Evolutionary conservation across 2,797 vertebrate species (phyloP).

Genomic region (Pseudopleuronectes americanus): DNA sequence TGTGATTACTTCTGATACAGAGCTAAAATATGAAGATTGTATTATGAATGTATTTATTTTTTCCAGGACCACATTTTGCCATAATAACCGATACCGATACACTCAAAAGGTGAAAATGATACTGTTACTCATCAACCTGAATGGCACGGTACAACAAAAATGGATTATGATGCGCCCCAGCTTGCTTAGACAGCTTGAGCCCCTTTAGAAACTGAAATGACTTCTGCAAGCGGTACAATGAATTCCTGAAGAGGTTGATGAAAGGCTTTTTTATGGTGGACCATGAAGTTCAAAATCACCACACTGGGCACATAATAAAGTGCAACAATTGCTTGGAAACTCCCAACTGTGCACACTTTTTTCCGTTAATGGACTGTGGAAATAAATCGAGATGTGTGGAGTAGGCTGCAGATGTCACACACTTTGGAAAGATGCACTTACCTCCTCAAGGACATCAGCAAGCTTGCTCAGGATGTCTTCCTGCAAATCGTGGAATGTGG

Average conservation of each 20-base stretch:
- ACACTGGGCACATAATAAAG: neutral
- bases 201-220: slow-evolving; percentile 17
- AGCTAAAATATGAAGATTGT: no score
- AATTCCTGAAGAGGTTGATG: slow-evolving; percentile 24
- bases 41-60: neutral
- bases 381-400: slow-evolving; percentile 10
- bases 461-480: slow-evolving; percentile 96
- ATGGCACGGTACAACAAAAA: slow-evolving; percentile 11
- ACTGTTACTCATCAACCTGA: neutral
- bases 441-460: slow-evolving; percentile 96
- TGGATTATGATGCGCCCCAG: neutral
- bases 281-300: slow-evolving; percentile 15
- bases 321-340: slow-evolving; percentile 17
- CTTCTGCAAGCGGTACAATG: slow-evolving; percentile 1
- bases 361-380: neutral
- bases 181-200: slow-evolving; percentile 18
- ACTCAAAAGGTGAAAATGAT: neutral
- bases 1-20: no score
- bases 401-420: slow-evolving; percentile 23
- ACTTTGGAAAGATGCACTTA: slow-evolving; percentile 68
- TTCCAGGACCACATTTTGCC: neutral
- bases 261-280: neutral
- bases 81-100: neutral
- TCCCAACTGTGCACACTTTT: slow-evolving; percentile 4
- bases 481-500: slow-evolving; percentile 93